Evolutionary conservation across 2,113 vertebrate genomes (phyloP).

Genomic region (Phoxinus phoxinus): DNA sequence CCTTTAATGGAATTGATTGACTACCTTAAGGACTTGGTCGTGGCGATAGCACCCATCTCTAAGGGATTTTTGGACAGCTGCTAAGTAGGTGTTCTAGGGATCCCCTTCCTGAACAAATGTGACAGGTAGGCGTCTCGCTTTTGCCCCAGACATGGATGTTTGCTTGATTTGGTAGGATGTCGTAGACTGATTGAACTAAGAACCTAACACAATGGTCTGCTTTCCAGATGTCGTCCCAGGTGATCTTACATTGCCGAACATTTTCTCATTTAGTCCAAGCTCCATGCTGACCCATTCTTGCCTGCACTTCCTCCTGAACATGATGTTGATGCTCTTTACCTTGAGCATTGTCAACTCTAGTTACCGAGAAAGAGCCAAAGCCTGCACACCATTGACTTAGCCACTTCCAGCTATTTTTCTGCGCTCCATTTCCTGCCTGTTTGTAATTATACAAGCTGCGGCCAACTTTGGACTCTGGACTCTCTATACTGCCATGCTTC

Average conservation of each 20-base stretch:
- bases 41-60: background rate
- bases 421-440: background rate
- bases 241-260: background rate
- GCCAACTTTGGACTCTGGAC: no score
- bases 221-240: background rate
- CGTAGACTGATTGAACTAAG: background rate
- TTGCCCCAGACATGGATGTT: background rate
- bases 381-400: no score
- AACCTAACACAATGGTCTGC: background rate
- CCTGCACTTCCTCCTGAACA: no score
- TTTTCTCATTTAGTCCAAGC: constrained; percentile 4
- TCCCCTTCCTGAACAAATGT: background rate
- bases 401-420: background rate
- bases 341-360: background rate
- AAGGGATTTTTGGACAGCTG: constrained; percentile 9
- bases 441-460: no score
- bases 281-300: no score
- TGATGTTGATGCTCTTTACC: no score
- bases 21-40: constrained; percentile 4
- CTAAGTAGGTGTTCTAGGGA: background rate
- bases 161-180: background rate
- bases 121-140: background rate
- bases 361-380: background rate
- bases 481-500: no score
- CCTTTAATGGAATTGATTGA: background rate